Conservation (phyloP, 2,113 vertebrate species). For the Myotis yumanensis region DNA sequence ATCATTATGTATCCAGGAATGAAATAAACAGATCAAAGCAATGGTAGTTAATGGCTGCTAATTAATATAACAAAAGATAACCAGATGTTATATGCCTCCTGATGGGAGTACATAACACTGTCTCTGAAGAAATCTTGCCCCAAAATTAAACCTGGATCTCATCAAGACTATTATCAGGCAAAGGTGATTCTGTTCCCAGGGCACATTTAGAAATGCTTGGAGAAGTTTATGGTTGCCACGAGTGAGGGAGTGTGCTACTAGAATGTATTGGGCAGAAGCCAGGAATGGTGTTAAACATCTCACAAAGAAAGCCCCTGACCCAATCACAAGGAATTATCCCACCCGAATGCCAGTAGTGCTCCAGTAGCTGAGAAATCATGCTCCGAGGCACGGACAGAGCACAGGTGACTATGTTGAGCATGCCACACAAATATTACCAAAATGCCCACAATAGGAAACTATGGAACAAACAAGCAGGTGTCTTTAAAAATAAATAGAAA, state of each 20-base stretch:
- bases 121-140: background rate
- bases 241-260: background rate
- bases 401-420: background rate
- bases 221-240: background rate
- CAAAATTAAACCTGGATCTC: background rate
- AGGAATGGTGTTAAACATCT: background rate
- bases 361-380: background rate
- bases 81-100: background rate
- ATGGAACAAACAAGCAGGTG: background rate
- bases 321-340: background rate
- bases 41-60: background rate
- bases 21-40: background rate
- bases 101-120: background rate
- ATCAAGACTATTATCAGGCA: background rate
- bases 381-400: background rate
- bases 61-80: background rate
- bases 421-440: constrained; percentile 6
- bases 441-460: background rate
- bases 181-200: background rate
- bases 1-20: background rate
- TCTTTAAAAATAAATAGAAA: background rate
- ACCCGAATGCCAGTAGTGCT: too few species aligned
- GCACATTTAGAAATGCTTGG: background rate
- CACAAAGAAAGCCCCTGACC: background rate
- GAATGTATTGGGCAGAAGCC: background rate